These are phyloP conservation scores for Dendrophyllia cribrosa DNA, from an alignment of 64 coral and sea anemone genomes.

Conservation along the genomic window DNA sequence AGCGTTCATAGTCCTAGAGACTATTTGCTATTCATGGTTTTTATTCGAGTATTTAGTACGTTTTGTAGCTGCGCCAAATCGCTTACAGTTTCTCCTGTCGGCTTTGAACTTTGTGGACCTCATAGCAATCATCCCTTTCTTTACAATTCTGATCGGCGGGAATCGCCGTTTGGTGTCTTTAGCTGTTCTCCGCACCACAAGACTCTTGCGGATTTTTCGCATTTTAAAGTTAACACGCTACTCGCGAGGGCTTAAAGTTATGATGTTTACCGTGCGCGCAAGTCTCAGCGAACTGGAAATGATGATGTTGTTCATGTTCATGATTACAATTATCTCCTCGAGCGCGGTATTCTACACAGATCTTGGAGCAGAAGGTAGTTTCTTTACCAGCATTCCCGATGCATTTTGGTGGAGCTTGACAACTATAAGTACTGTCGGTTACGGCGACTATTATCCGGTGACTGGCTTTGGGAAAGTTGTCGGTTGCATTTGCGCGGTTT, in stretches of 20 bases:
- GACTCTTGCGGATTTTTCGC: conserved; percentile 80
- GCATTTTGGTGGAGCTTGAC: conserved; percentile 92
- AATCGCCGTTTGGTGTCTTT: conserved; percentile 65
- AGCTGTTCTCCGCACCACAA: conserved; percentile 75
- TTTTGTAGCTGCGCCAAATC: conserved; percentile 74
- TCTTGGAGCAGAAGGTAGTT: conserved; percentile 44
- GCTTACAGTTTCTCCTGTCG: conserved; percentile 72
- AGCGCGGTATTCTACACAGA: conserved; percentile 88
- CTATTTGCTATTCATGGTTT: conserved; percentile 88
- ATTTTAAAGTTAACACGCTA: conserved; percentile 92
- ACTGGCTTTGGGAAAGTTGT: conserved; percentile 79
- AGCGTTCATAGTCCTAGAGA: conserved; percentile 78
- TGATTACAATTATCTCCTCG: conserved; percentile 84
- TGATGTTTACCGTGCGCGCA: conserved; percentile 82
- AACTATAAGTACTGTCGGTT: conserved; percentile 89
- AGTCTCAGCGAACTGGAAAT: conserved; percentile 94
- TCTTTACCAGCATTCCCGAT: conserved; percentile 86
- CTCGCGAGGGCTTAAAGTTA: conserved; percentile 83
- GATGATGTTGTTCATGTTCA: conserved; percentile 84
- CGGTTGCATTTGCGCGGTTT: conserved; percentile 84
- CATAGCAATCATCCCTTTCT: conserved; percentile 89
- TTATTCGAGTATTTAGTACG: conserved; percentile 86
- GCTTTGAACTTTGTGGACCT: conserved; percentile 87
- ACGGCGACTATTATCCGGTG: conserved; percentile 81
- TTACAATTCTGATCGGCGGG: conserved; percentile 76